These are phyloP conservation scores for Oopsacas minuta DNA, from an alignment of 37 sponge, comb jelly and placozoan genomes.

Conservation along the genomic window DNA sequence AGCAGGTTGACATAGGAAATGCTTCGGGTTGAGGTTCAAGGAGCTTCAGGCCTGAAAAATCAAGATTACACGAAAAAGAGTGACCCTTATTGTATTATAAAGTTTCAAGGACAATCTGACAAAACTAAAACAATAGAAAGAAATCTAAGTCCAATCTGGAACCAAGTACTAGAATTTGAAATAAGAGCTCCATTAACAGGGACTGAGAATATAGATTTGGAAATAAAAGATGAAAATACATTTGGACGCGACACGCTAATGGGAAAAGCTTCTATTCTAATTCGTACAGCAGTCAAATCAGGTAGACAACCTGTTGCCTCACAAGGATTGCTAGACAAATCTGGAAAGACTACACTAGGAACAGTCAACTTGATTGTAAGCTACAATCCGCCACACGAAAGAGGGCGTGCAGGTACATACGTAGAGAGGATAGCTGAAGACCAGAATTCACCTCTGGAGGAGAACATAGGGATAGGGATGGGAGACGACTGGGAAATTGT, in stretches of 20 bases:
- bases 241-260: not conserved
- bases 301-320: not conserved
- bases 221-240: not conserved
- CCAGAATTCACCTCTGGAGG: not conserved
- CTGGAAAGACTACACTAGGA: not conserved
- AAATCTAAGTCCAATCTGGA: not conserved
- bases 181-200: not conserved
- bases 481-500: not conserved
- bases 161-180: not conserved
- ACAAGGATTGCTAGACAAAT: not conserved
- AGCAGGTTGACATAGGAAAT: too few relatives aligned
- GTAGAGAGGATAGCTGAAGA: not conserved
- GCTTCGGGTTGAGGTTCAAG: not conserved
- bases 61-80: slow-evolving; percentile 3
- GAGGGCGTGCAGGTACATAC: not conserved
- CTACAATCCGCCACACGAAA: not conserved
- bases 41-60: not conserved
- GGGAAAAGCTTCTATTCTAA: not conserved
- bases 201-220: not conserved
- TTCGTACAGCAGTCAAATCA: not conserved
- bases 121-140: not conserved
- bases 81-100: not conserved
- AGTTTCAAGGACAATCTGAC: not conserved
- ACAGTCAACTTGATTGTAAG: not conserved
- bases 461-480: not conserved